These are phyloP conservation scores for Nothoprocta pentlandii DNA, from an alignment of 2,113 vertebrate species.

Conservation along the genomic window DNA sequence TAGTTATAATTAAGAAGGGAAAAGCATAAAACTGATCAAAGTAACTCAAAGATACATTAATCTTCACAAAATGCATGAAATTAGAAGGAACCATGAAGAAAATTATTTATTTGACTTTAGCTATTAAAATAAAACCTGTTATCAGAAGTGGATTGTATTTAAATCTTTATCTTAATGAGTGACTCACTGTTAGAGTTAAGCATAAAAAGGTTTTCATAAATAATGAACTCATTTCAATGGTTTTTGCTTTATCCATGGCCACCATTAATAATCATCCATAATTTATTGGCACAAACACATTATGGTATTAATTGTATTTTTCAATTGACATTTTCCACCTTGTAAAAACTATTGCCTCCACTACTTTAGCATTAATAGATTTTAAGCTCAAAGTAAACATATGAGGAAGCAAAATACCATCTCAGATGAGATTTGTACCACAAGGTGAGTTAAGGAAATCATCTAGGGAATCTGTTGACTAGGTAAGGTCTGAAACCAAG, in stretches of 20 bases:
- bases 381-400: neutral
- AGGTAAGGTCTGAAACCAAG: neutral
- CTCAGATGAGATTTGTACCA: neutral
- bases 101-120: neutral
- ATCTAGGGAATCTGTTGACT: neutral
- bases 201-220: slow-evolving; percentile 6
- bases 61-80: neutral
- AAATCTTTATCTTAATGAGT: neutral
- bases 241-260: neutral
- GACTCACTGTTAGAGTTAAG: neutral
- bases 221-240: neutral
- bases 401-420: neutral
- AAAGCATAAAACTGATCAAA: neutral
- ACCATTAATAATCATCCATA: neutral
- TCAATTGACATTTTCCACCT: neutral
- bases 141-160: neutral
- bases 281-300: slow-evolving; percentile 16
- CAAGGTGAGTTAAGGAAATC: neutral
- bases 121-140: neutral
- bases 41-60: neutral
- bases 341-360: neutral
- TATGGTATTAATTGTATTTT: neutral
- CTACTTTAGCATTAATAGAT: neutral
- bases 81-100: neutral
- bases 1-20: neutral